phyloP scores from a whole-genome alignment of 2,888 invertebrate genomes.

The Neoaliturus tenellus region DNA sequence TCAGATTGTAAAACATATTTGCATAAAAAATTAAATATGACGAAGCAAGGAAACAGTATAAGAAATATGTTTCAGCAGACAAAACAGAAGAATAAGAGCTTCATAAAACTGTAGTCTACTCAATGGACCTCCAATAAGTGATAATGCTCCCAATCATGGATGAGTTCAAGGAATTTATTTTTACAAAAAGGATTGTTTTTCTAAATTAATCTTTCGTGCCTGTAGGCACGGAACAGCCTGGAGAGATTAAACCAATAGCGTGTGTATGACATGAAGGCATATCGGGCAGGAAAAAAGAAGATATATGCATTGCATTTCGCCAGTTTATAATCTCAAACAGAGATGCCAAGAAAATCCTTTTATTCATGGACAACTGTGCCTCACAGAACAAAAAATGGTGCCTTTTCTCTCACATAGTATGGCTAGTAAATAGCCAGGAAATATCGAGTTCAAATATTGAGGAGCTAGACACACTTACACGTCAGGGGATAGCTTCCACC shows the following conservation, averaged over 20 bases:
- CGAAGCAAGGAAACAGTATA: slow-evolving; percentile 12
- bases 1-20: neutral
- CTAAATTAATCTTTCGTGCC: neutral
- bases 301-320: slow-evolving; percentile 17
- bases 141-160: neutral
- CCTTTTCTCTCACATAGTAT: too few relatives aligned
- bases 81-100: neutral
- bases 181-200: neutral
- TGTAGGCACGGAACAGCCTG: slow-evolving; percentile 11
- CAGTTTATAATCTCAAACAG: slow-evolving; percentile 13
- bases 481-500: slow-evolving; percentile 60
- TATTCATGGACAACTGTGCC: neutral
- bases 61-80: neutral
- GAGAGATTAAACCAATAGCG: neutral
- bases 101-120: neutral
- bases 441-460: slow-evolving; percentile 49
- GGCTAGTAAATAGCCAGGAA: neutral
- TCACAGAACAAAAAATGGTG: neutral
- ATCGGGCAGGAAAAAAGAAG: slow-evolving; percentile 16
- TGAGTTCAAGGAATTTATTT: neutral
- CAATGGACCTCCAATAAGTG: neutral
- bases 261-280: neutral
- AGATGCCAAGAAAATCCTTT: slow-evolving; percentile 23
- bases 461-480: slow-evolving; percentile 59
- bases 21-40: neutral